Conservation (phyloP, 2,888 invertebrate species). For the Drosophila paramelanica region DNA sequence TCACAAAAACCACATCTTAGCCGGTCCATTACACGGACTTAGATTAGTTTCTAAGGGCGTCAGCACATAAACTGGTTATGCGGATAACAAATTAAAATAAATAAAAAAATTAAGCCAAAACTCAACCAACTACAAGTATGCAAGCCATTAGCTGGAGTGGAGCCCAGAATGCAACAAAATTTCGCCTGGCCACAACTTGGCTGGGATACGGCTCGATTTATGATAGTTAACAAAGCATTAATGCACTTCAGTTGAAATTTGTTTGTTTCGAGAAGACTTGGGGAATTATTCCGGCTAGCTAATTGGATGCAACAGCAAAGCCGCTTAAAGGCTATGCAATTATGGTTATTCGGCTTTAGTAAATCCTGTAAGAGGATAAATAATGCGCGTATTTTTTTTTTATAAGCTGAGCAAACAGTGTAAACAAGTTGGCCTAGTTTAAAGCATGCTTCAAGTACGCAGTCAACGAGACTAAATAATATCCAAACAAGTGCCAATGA, state of each 20-base stretch:
- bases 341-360: not conserved
- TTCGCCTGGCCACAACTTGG: no score
- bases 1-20: conserved; percentile 1
- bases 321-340: not conserved
- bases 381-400: not conserved
- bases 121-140: not conserved
- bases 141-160: not conserved
- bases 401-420: not conserved
- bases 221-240: not conserved
- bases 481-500: conserved; percentile 26
- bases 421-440: not conserved
- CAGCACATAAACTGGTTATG: conserved; percentile 41
- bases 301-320: not conserved
- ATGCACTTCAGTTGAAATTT: not conserved
- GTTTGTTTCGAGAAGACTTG: not conserved
- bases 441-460: conserved; percentile 12
- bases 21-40: conserved; percentile 16
- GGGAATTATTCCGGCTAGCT: not conserved
- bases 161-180: conserved; percentile 1
- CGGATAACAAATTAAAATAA: not conserved
- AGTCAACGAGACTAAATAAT: conserved; percentile 2
- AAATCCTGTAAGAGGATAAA: not conserved
- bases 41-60: conserved; percentile 35
- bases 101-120: not conserved
- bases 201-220: not conserved